Percentiles rank a stretch among this genome's conserved stretches.
phyloP scores from a whole-genome alignment of 2,888 invertebrate species.

The Axea sp. region DNA sequence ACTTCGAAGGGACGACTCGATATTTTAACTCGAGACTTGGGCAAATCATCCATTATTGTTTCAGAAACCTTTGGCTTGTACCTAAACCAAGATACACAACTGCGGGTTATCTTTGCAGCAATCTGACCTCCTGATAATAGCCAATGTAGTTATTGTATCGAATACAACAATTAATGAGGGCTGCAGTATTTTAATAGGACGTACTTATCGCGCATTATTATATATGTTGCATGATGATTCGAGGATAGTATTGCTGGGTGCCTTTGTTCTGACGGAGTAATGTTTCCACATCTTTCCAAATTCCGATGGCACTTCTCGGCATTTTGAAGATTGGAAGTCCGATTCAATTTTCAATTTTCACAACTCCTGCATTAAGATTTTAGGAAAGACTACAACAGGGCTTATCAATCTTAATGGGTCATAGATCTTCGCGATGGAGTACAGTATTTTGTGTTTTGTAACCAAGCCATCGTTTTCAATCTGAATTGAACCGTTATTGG shows the following conservation, averaged over 20 bases:
- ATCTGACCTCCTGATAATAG: slow-evolving; percentile 3
- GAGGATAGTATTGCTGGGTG: slow-evolving; percentile 17
- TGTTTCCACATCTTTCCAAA: slow-evolving; percentile 1
- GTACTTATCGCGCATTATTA: slow-evolving; percentile 20
- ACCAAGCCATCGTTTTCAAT: not conserved
- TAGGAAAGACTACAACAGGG: slow-evolving; percentile 46
- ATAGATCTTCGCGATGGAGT: slow-evolving; percentile 48
- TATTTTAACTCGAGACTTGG: too few species aligned
- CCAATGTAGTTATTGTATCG: slow-evolving; percentile 23
- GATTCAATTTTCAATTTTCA: slow-evolving; percentile 32
- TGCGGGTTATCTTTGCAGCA: not conserved
- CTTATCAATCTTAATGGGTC: slow-evolving; percentile 51
- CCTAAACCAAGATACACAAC: slow-evolving; percentile 26
- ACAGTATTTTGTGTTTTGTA: slow-evolving; percentile 41
- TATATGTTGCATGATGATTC: slow-evolving; percentile 9
- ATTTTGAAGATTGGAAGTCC: too few species aligned
- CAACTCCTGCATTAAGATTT: slow-evolving; percentile 43
- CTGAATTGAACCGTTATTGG: not conserved
- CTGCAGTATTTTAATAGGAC: slow-evolving; percentile 14
- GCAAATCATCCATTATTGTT: slow-evolving; percentile 16
- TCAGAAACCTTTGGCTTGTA: not conserved
- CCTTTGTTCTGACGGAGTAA: not conserved
- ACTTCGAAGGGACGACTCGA: too few species aligned
- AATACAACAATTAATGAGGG: not conserved
- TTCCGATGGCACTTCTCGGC: not conserved